phyloP scores from a whole-genome alignment of 92 coral and sea anemone species.

The Porites rus region DNA sequence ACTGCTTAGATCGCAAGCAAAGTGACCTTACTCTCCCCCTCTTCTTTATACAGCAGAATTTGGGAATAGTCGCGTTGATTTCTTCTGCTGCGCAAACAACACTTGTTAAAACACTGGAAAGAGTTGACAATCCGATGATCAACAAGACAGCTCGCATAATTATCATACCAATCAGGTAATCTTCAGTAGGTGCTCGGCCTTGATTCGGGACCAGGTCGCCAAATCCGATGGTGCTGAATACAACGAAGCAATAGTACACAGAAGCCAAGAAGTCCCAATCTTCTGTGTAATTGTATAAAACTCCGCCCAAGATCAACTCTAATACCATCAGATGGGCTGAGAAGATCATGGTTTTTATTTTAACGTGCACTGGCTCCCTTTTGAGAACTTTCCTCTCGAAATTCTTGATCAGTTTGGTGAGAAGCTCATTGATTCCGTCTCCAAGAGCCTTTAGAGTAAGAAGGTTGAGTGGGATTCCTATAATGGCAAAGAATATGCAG shows the following conservation, averaged over 20 bases:
- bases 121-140: slow-evolving; percentile 46
- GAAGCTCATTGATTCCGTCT: slow-evolving; percentile 25
- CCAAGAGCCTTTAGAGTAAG: slow-evolving; percentile 43
- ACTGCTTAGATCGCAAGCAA: neutral
- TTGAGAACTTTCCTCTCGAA: slow-evolving; percentile 35
- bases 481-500: slow-evolving; percentile 37
- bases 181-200: slow-evolving; percentile 50
- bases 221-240: slow-evolving; percentile 54
- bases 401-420: slow-evolving; percentile 10
- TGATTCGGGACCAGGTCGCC: slow-evolving; percentile 52
- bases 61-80: slow-evolving; percentile 29
- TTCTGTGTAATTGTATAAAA: slow-evolving; percentile 37
- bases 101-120: slow-evolving; percentile 43
- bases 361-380: slow-evolving; percentile 25
- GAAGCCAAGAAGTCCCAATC: slow-evolving; percentile 44
- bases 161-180: slow-evolving; percentile 14
- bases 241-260: slow-evolving; percentile 53
- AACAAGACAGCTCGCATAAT: slow-evolving; percentile 41
- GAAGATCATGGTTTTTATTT: slow-evolving; percentile 34
- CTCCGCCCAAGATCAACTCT: slow-evolving; percentile 37
- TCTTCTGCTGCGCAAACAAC: slow-evolving; percentile 32
- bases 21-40: neutral
- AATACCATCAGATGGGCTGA: slow-evolving; percentile 27
- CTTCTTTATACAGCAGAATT: neutral
- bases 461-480: slow-evolving; percentile 44